phyloP scores from a whole-genome alignment of 2,888 invertebrate genomes.

The Cerceris ruficornis region DNA sequence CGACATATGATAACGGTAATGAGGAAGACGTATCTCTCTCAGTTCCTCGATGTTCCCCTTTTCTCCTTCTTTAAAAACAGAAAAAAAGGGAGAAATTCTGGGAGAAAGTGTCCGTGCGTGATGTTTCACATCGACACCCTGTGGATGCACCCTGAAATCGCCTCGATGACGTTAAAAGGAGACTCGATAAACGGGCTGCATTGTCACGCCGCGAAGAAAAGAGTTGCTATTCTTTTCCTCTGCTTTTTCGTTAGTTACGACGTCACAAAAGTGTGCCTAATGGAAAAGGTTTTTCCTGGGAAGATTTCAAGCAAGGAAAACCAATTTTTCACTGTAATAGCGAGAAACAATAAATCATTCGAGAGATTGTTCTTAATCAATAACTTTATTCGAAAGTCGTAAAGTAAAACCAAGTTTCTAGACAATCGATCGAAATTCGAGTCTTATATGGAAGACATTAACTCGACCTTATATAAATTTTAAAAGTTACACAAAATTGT shows the following conservation, averaged over 20 bases:
- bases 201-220: constrained; percentile 53
- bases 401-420: neutral
- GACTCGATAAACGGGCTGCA: constrained; percentile 56
- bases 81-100: constrained; percentile 41
- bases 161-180: constrained; percentile 61
- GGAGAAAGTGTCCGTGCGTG: constrained; percentile 77
- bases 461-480: too few relatives aligned
- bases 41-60: constrained; percentile 22
- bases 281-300: constrained; percentile 46
- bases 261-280: constrained; percentile 50
- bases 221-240: constrained; percentile 38
- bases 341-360: neutral
- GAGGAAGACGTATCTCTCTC: constrained; percentile 55
- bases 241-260: constrained; percentile 42
- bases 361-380: neutral
- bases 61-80: constrained; percentile 44
- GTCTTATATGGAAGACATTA: too few relatives aligned
- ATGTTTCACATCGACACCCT: constrained; percentile 75
- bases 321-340: constrained; percentile 16
- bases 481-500: too few relatives aligned
- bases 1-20: constrained; percentile 76
- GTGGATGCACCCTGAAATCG: constrained; percentile 62
- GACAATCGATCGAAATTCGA: too few relatives aligned
- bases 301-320: constrained; percentile 26
- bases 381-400: neutral